Evolutionary conservation across 2,888 invertebrate genomes (phyloP), one percentile per base, ranked within the genome.

Genomic region (Tillus elongatus): DNA sequence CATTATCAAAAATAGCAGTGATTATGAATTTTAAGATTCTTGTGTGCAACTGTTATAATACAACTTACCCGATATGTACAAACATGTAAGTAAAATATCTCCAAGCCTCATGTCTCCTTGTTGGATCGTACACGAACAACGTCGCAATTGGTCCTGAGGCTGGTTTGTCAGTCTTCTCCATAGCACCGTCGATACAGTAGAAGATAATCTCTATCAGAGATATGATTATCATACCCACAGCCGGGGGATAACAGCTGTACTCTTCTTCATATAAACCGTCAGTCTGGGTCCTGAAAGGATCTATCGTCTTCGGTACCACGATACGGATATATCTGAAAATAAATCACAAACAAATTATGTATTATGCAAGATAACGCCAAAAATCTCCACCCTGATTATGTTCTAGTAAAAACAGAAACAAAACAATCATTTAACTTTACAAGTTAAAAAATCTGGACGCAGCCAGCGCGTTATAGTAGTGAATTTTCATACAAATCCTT

Each of bases 31-130:
- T n/a, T n/a, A n/a, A n/a, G n/a, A n/a, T n/a, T n/a, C n/a, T n/a
- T n/a, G n/a, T n/a, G n/a, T n/a, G n/a, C n/a, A n/a, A n/a, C n/a
- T n/a, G n/a, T n/a, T n/a, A n/a, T n/a, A n/a, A n/a, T 29, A n/a
- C 15, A 13, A 57, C 77, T 71, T 61, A 86, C 84, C 92, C 92
- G 43, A 90, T 84, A 65, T 96, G 96, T 13, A 96, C 89, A 60
- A 96, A 82, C 91, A 95, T 95, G 60, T 98, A 98, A 1, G 89
- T 85, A 32, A 93, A 53, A 62, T 82, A 97, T 53, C 97, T 72
- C 97, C 97, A 98, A 1, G 81, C 82, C 67, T 98, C 86, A 36
- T 80, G 73, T 42, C 95, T 74, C 55, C 79, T 77, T 42, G 78
- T 72, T 0, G 96, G 96, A 67, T 89, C 81, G 66, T 92, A 95